Evolutionary conservation across 2,888 invertebrate species (phyloP), one percentile per base, ranked within the genome.

Genomic region (Hypomecis punctinalis): DNA sequence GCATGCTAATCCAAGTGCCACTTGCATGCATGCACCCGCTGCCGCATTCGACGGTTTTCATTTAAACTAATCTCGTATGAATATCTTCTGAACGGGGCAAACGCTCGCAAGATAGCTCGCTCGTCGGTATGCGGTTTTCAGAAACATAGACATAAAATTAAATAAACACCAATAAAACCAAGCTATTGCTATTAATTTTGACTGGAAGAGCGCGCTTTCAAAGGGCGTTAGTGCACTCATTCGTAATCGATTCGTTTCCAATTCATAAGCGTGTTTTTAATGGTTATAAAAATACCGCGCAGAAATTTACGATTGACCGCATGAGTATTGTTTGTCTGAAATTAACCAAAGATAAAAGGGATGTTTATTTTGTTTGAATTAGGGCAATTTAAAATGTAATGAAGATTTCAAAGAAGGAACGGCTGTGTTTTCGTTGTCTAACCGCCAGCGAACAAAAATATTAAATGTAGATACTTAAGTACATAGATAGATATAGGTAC

Each of bases 1-100:
- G 86, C 83, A 88, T 87, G 79, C 81, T 88, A 86, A 88, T 87
- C 78, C 79, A 76, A 76, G 79, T 88, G 88, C 81, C 88, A 83
- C 72, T 74, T 84, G 81, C 71, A 76, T 73, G 70, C 74, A 71
- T 74, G 70, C 72, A 69, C 69, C 67, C 60, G 61, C 69, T 63
- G 63, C 69, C 62, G 69, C 73, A 77, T 79, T 78, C 78, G 76
- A 77, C 71, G 77, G 70, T 67, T 84, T 84, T 80, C 80, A 83
- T 64, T 84, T 83, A 70, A 72, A 76, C 81, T 85, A 82, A 88
- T 86, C 86, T 86, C 69, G 73, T 73, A 73, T 72, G 69, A 77
- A 74, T 78, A 83, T 85, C 81, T 81, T 78, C 77, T 74, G 79
- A 80, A 77, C 73, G 71, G 72, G 65, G 65, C 60, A 67, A 74